Evolutionary conservation across 2,888 invertebrate genomes (phyloP), one percentile per base, ranked within the genome.

Genomic region (Andrena trimmerana): DNA sequence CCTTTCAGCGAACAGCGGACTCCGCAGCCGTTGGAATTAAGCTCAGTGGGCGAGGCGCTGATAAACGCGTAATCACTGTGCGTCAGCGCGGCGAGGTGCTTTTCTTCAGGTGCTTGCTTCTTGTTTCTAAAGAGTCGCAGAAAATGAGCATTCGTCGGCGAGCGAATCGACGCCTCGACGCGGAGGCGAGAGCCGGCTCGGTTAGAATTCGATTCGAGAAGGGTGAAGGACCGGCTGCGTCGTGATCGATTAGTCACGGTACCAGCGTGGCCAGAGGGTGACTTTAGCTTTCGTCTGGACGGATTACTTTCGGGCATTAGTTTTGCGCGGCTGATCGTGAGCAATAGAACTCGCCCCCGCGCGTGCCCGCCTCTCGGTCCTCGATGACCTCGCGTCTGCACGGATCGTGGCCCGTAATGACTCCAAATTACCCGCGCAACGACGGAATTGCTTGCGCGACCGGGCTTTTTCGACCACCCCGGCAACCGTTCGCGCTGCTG

Each of bases 171-270:
- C 20, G 20, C 20, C 20, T 20, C 20, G 20, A 8, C 52, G 20
- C n/a, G 24, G 57, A 24, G 57, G 24, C 27, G 24, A 57, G 4
- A 57, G 57, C 73, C 84, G 76, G 16, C 42, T 42, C 68, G 80
- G 80, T 71, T 77, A 69, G 75, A 79, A 83, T 81, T 83, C 81
- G 83, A 77, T 72, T 60, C 78, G 78, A 75, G 76, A 75, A 81
- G 42, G 80, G 80, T 67, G 71, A 80, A 71, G 48, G 91, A 92
- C 91, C 91, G 91, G 90, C 90, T 90, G 92, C 91, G 90, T 92
- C 91, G 86, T 92, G 93, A 93, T 94, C 92, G 93, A 93, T 94
- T 93, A 93, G 93, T 92, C 92, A 92, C 92, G 90, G 92, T 93
- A 92, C 93, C 93, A 92, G 92, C 77, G 88, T 70, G 89, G 83